Conservation (phyloP, 2,113 vertebrate genomes). For the Anolis sagrei region DNA sequence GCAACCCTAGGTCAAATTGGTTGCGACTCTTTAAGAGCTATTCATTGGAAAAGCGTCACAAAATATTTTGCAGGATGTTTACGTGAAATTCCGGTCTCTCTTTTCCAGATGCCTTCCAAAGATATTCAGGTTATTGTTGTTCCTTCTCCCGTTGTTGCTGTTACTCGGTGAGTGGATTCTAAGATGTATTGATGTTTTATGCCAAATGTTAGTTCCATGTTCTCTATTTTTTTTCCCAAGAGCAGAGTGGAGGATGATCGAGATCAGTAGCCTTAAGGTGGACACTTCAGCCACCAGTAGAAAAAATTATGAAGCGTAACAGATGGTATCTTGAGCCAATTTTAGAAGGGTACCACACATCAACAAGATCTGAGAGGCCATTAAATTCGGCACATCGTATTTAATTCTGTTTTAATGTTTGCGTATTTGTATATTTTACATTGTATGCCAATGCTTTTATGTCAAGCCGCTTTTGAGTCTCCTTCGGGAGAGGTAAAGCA, state of each 20-base stretch:
- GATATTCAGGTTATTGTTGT: slow-evolving; percentile 76
- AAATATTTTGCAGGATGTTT: too few relatives aligned
- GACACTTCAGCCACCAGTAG: not conserved
- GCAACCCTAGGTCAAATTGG: too few relatives aligned
- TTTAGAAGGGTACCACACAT: not conserved
- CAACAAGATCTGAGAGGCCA: not conserved
- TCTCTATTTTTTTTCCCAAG: not conserved
- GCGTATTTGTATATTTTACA: too few relatives aligned
- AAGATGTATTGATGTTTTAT: not conserved
- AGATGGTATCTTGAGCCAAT: not conserved
- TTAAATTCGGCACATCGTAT: too few relatives aligned
- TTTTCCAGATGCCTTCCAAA: slow-evolving; percentile 81
- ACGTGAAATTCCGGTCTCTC: slow-evolving; percentile 6
- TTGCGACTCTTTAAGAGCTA: too few relatives aligned
- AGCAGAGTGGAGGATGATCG: not conserved
- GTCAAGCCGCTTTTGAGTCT: too few relatives aligned
- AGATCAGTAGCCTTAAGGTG: not conserved
- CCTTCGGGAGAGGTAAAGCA: too few relatives aligned
- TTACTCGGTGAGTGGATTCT: slow-evolving; percentile 80
- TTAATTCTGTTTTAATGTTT: too few relatives aligned
- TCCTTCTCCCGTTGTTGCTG: slow-evolving; percentile 83
- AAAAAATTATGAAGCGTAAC: not conserved
- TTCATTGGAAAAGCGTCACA: too few relatives aligned
- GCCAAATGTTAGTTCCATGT: not conserved
- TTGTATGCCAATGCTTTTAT: too few relatives aligned